Evolutionary conservation across 1,140 invertebrate genomes (phyloP).

Genomic region (Andricus grossulariae): DNA sequence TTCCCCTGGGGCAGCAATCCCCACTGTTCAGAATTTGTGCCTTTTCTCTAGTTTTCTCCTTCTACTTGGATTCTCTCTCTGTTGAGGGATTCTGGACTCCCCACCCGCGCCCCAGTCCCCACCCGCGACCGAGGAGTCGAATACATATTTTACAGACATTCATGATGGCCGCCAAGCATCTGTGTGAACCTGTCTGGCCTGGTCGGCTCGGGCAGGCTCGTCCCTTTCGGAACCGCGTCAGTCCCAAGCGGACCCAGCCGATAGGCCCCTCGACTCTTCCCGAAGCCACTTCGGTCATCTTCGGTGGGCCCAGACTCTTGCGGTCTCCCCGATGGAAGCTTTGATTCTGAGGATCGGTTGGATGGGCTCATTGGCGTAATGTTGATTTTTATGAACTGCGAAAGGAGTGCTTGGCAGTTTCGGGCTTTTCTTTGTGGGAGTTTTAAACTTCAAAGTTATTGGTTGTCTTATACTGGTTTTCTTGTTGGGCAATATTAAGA

Average conservation of each 20-base stretch:
- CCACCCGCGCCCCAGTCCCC: conserved; percentile 48
- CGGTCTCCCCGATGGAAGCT: background rate
- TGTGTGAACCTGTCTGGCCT: conserved; percentile 73
- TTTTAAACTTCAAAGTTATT: conserved; percentile 3
- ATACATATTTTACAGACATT: conserved; percentile 77
- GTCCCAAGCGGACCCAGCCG: conserved; percentile 48
- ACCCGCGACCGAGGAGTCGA: conserved; percentile 59
- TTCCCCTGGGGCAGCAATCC: conserved; percentile 37
- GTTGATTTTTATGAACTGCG: conserved; percentile 27
- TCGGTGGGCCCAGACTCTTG: conserved; percentile 36
- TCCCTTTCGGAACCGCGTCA: conserved; percentile 54
- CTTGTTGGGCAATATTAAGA: too few relatives aligned
- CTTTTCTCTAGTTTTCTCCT: conserved; percentile 50
- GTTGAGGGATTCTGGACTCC: conserved; percentile 38
- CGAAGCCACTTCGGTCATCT: conserved; percentile 37
- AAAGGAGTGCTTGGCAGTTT: conserved; percentile 22
- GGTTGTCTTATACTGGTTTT: background rate
- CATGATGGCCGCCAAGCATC: conserved; percentile 76
- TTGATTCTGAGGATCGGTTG: background rate
- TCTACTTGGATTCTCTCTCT: conserved; percentile 41
- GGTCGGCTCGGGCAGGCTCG: conserved; percentile 59
- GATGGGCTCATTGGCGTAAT: conserved; percentile 22
- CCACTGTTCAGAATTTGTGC: conserved; percentile 39
- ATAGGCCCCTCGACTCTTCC: conserved; percentile 41
- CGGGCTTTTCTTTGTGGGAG: background rate